These are phyloP conservation scores for zebrafish (Danio rerio) DNA, from an alignment of 2,113 vertebrate genomes.

Conservation along the genomic window DNA sequence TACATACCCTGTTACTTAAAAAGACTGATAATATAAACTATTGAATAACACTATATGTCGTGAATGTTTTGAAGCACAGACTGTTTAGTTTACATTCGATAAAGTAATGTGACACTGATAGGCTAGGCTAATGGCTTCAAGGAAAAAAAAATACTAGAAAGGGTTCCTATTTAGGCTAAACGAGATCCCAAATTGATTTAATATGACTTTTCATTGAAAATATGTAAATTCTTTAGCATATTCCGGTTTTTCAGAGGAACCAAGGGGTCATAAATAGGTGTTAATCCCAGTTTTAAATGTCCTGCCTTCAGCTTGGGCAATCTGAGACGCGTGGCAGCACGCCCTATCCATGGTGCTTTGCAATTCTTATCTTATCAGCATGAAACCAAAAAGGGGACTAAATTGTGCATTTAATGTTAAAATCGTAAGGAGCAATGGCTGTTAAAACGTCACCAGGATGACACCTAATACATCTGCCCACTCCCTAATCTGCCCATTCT, in stretches of 20 bases:
- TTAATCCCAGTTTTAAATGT: not conserved
- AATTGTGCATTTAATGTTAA: not conserved
- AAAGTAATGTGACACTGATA: too few species aligned
- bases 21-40: too few species aligned
- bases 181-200: not conserved
- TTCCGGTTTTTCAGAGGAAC: not conserved
- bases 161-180: not conserved
- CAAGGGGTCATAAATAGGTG: not conserved
- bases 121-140: not conserved
- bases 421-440: not conserved
- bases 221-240: not conserved
- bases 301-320: not conserved
- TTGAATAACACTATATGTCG: too few species aligned
- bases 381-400: not conserved
- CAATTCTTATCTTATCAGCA: not conserved
- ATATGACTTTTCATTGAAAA: not conserved
- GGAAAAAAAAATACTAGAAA: not conserved
- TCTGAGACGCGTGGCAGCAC: not conserved
- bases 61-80: not conserved
- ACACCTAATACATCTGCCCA: not conserved
- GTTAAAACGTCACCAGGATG: not conserved
- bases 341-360: not conserved
- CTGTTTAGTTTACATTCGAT: too few species aligned
- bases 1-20: too few species aligned
- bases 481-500: not conserved